Percentiles rank a stretch among this genome's conserved stretches.
Evolutionary conservation across 2,888 invertebrate genomes (phyloP).

Genomic region (Scaptomyza cyrtandrae): DNA sequence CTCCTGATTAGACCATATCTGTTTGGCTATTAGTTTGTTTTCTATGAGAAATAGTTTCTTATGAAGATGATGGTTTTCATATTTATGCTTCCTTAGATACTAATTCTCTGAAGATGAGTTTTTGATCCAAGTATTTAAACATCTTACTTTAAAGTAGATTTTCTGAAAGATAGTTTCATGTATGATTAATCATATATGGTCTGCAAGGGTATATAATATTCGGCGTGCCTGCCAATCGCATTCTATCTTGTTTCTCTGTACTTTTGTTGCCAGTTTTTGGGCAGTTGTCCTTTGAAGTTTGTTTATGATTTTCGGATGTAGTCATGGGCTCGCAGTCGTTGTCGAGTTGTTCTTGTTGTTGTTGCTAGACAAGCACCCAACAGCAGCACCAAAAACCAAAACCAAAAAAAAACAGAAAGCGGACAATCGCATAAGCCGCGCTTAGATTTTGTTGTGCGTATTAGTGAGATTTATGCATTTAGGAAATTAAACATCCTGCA

Average conservation of each 20-base stretch:
- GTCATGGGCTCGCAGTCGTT: constrained; percentile 48
- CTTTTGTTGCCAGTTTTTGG: constrained; percentile 32
- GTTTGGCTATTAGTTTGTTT: no score
- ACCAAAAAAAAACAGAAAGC: constrained; percentile 34
- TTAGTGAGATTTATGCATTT: constrained; percentile 82
- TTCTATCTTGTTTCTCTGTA: background rate
- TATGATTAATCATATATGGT: no score
- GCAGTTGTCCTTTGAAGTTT: constrained; percentile 79
- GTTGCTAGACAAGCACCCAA: constrained; percentile 11
- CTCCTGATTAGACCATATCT: no score
- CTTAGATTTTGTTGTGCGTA: constrained; percentile 75
- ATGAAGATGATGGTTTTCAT: no score
- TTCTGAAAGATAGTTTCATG: no score
- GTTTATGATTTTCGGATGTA: constrained; percentile 82
- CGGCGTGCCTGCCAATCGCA: background rate
- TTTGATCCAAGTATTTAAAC: no score
- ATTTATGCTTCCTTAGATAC: no score
- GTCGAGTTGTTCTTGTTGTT: constrained; percentile 18
- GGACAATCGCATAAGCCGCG: constrained; percentile 61
- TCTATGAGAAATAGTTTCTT: no score
- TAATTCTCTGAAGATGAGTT: no score
- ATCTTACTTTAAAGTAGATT: no score
- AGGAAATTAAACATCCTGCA: constrained; percentile 83
- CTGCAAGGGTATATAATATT: background rate
- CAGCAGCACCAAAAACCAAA: constrained; percentile 14